Evolutionary conservation across 2,888 invertebrate species (phyloP), one percentile per base, ranked within the genome.

Genomic region (Mesorhabditis sp.): DNA sequence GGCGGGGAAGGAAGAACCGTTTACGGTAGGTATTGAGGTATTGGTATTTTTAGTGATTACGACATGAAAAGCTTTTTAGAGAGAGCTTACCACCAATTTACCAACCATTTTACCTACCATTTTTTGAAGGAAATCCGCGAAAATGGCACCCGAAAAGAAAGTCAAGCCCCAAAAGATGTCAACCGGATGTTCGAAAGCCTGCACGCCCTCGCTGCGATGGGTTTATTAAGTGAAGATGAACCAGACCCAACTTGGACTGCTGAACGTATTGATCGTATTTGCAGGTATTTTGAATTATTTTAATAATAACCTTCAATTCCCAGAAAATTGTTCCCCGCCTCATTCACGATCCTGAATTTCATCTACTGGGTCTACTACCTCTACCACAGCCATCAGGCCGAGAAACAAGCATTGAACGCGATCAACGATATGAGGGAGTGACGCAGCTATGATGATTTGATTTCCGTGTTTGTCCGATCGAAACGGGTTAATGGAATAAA

Each of bases 291-390:
- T 10, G n/a, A n/a, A n/a, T n/a, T n/a, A n/a, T n/a, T n/a, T n/a
- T n/a, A n/a, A n/a, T n/a, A n/a, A n/a, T n/a, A n/a, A n/a, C n/a
- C n/a, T n/a, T n/a, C n/a, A n/a, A n/a, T n/a, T n/a, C n/a, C n/a
- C n/a, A n/a, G 82, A 64, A 82, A 82, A 64, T 73, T 81, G 15
- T 83, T 83, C 67, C 83, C 83, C 3, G 69, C 73, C 15, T 75
- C 81, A 1, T 83, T 83, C 68, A 74, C 77, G 28, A 45, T 80
- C 4, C 71, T 83, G 45, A 83, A 82, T 72, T 63, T 80, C 6
- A 69, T 80, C 66, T 83, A 83, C 72, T 83, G 83, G 83, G 75
- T 76, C 28, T 83, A 83, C 72, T 83, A 83, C 67, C 68, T 82
- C 43, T 74, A 76, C 62, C 75, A 73, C 50, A 83, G 80, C 69